Evolutionary conservation across 2,797 vertebrate genomes (phyloP), one percentile per base, ranked within the genome.

Genomic region (Simalia tracyae): DNA sequence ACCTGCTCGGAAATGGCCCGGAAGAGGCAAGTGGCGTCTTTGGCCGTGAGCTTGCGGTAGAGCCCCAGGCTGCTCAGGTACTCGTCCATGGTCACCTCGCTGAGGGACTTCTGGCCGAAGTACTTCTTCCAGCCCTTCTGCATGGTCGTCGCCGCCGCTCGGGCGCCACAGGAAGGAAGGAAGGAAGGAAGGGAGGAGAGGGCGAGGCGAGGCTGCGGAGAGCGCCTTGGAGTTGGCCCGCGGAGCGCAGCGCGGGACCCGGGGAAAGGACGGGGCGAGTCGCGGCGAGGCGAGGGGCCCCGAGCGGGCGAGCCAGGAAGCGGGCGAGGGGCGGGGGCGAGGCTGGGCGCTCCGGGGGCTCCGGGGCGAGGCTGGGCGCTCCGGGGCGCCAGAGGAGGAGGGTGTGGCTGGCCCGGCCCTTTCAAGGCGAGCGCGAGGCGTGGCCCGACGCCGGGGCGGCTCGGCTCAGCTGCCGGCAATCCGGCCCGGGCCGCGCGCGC

Each of bases 1-100:
- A 99, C 99, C 98, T 99, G 99, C 95, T 99, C 99, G 0, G 99
- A 99, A 95, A 99, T 98, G 31, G 98, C 98, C 90, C 99, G 97
- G 97, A 99, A 99, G 86, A 99, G 98, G 90, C 98, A 99, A 68
- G 99, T 99, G 57, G 98, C 98, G 96, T 99, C 99, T 93, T 98
- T 98, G 19, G 99, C 98, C 94, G 98, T 98, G 97, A 99, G 98
- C 97, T 99, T 99, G 92, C 99, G 96, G 97, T 99, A 99, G 72
- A 99, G 98, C 1, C 99, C 98, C 94, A 99, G 97, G 91, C 97
- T 98, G 96, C 97, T 97, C 97, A 99, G 98, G 96, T 98, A 99
- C 95, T 99, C 99, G 96, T 99, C 99, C 99, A 99, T 99, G 96
- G 98, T 98, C 91, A 98, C 97, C 95, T 98, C 98, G 94, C 91